These are phyloP conservation scores for Grus americana DNA, from an alignment of 2,113 vertebrate genomes.

Conservation along the genomic window DNA sequence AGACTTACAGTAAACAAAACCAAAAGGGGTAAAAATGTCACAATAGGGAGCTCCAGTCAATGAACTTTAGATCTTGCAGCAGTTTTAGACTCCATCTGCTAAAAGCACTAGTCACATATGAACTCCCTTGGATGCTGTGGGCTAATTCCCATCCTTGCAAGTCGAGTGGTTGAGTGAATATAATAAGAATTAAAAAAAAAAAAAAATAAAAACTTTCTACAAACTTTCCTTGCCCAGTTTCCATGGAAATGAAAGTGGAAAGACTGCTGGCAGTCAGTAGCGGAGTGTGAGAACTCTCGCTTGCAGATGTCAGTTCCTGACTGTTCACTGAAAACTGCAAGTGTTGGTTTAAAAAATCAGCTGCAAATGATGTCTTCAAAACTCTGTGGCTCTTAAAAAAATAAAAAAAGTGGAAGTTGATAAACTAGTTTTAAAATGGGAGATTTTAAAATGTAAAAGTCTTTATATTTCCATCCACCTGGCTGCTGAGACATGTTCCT, in stretches of 20 bases:
- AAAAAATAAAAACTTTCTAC: not conserved
- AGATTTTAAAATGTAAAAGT: not conserved
- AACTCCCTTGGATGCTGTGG: not conserved
- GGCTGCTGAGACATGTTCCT: not conserved
- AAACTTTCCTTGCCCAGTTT: slow-evolving; percentile 59
- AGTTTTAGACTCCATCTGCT: not conserved
- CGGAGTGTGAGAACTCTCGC: slow-evolving; percentile 52
- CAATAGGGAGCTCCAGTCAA: not conserved
- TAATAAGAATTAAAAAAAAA: not conserved
- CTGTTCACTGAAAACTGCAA: slow-evolving; percentile 40
- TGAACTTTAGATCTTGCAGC: not conserved
- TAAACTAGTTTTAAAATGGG: slow-evolving; percentile 17
- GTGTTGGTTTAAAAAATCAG: slow-evolving; percentile 47
- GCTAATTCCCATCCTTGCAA: not conserved
- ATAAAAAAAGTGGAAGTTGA: not conserved
- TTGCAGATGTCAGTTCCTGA: slow-evolving; percentile 57
- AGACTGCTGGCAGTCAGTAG: slow-evolving; percentile 47
- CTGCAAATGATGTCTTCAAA: slow-evolving; percentile 41
- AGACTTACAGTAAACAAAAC: not conserved
- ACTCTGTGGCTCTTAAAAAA: not conserved
- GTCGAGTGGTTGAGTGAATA: not conserved
- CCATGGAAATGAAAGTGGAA: slow-evolving; percentile 70
- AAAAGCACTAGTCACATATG: not conserved
- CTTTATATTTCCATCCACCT: not conserved
- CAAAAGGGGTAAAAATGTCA: not conserved